Conservation (phyloP, 2,113 vertebrate genomes). For the Hemichromis elongatus region DNA sequence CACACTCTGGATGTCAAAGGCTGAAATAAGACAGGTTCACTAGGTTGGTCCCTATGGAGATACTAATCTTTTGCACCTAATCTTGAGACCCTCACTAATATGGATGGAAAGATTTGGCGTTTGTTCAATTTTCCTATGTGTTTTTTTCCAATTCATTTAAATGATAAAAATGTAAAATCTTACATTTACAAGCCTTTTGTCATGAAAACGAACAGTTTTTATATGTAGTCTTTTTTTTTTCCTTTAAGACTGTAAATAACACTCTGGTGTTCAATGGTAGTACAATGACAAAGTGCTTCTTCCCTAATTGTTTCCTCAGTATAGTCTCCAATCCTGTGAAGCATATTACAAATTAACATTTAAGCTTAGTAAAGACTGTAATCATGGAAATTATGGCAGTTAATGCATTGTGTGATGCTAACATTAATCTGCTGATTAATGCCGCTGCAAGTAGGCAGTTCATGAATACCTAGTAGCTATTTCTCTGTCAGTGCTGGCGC, state of each 20-base stretch:
- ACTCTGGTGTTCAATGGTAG: background rate
- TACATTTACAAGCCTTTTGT: background rate
- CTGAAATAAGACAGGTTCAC: background rate
- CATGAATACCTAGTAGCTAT: conserved; percentile 34
- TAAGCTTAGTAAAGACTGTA: background rate
- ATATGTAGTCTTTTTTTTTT: background rate
- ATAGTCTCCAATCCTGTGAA: background rate
- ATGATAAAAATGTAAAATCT: background rate
- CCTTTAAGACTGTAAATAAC: background rate
- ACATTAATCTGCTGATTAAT: conserved; percentile 42
- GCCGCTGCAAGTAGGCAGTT: background rate
- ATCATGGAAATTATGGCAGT: background rate
- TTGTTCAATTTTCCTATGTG: background rate
- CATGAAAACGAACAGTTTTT: background rate
- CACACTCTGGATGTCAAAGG: background rate
- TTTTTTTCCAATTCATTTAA: background rate
- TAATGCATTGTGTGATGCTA: conserved; percentile 18
- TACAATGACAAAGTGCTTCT: background rate
- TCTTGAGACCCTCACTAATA: background rate
- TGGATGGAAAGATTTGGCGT: background rate
- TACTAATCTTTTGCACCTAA: background rate
- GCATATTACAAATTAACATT: background rate
- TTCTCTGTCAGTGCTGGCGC: background rate
- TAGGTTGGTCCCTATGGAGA: background rate
- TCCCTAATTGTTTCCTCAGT: background rate